Evolutionary conservation across 2,113 vertebrate genomes (phyloP).

Genomic region (Polypterus senegalus): DNA sequence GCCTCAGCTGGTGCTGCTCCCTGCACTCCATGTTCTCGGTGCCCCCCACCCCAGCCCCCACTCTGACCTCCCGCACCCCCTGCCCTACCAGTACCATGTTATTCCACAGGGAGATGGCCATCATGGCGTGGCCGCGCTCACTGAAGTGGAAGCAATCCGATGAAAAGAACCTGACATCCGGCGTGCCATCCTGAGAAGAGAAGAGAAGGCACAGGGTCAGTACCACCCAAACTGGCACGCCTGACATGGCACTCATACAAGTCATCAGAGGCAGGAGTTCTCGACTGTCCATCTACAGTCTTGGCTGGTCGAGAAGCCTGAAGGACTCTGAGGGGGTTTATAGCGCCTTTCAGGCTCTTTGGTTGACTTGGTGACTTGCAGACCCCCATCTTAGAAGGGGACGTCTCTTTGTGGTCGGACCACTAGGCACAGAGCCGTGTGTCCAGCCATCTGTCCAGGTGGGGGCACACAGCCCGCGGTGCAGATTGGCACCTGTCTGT

Average conservation of each 20-base stretch:
- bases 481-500: no score
- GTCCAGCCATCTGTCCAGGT: no score
- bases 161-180: constrained; percentile 71
- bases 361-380: no score
- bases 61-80: constrained; percentile 18
- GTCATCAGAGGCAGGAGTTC: no score
- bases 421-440: no score
- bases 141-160: constrained; percentile 81
- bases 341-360: no score
- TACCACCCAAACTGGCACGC: background rate
- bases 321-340: no score
- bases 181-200: constrained; percentile 39
- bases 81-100: constrained; percentile 65
- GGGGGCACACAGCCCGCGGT: no score
- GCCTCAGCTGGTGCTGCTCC: background rate
- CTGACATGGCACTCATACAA: no score
- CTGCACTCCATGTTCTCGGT: background rate
- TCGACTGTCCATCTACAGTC: no score
- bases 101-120: constrained; percentile 81
- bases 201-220: background rate
- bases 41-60: background rate
- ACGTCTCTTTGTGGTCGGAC: background rate
- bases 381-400: no score
- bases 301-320: no score
- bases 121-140: constrained; percentile 64